Evolutionary conservation across 2,113 vertebrate species (phyloP), one percentile per base, ranked within the genome.

Genomic region (Oreochromis aureus): DNA sequence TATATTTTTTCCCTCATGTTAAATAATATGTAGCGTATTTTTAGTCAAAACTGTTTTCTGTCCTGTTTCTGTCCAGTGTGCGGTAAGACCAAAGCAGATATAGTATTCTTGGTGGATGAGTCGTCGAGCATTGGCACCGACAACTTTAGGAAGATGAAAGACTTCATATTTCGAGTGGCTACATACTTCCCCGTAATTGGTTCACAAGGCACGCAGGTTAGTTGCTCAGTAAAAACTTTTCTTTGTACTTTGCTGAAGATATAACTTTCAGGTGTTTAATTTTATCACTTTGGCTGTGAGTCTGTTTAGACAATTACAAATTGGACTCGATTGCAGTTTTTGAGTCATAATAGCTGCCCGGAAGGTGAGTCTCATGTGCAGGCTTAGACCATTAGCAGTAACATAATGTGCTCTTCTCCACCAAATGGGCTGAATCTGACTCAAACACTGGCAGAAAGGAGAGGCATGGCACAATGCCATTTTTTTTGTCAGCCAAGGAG

Each of bases 91-190:
- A 97, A 96, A 90, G 97, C 97, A 18, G 98, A 98, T 30, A 85
- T 98, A 2, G 97, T 97, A 0, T 98, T 98, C 94, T 92, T 98
- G 85, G 97, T 98, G 88, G 98, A 98, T 15, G 98, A 98, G 88
- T 98, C 98, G 34, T 98, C 97, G 0, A 98, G 98, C 93, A 97
- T 98, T 0, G 97, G 98, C 5, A 92, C 95, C 2, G 95, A 96
- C 90, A 98, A 98, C 91, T 98, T 98, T 80, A 93, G 93, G 18
- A 98, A 97, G 92, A 96, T 98, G 85, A 98, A 98, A 88, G 97
- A 98, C 92, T 98, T 98, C 91, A 95, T 98, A 48, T 98, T 98
- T 94, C 90, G 97, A 46, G 95, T 97, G 19, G 84, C 97, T 8
- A 98, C 98, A 10, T 98, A 98, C 89, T 98, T 98, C 89, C 98